Evolutionary conservation across 1,140 invertebrate genomes (phyloP).

Genomic region (Ganaspis sp.): DNA sequence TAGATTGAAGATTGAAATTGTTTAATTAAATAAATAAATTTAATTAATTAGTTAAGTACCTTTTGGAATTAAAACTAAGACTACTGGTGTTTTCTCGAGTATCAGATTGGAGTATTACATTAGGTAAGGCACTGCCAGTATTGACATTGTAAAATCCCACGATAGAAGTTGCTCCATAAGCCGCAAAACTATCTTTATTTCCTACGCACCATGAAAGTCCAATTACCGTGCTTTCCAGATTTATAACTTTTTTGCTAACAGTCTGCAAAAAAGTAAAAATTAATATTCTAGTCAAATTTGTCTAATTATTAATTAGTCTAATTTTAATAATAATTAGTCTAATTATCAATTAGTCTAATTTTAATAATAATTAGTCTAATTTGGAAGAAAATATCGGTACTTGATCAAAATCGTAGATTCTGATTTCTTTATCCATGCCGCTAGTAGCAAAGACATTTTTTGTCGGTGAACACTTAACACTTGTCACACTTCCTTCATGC

Average conservation of each 20-base stretch:
- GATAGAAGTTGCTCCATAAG: conserved; percentile 64
- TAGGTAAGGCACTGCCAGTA: conserved; percentile 54
- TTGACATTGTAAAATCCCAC: conserved; percentile 67
- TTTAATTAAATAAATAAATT: too few relatives aligned
- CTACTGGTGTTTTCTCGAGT: conserved; percentile 64
- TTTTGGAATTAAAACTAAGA: conserved; percentile 69
- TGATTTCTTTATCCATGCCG: conserved; percentile 70
- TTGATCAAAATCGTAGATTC: conserved; percentile 70
- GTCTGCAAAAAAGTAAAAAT: conserved; percentile 53
- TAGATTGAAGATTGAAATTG: too few relatives aligned
- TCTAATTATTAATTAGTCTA: too few relatives aligned
- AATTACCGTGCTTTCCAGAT: conserved; percentile 65
- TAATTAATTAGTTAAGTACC: too few relatives aligned
- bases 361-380: too few relatives aligned
- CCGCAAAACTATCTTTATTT: conserved; percentile 64
- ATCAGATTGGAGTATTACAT: conserved; percentile 61
- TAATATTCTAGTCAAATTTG: not conserved
- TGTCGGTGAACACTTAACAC: conserved; percentile 67
- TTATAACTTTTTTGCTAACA: conserved; percentile 59
- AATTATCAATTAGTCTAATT: too few relatives aligned
- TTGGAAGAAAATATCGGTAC: too few relatives aligned
- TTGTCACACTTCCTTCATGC: conserved; percentile 68
- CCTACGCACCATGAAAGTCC: conserved; percentile 68
- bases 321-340: too few relatives aligned
- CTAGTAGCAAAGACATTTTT: conserved; percentile 67